Evolutionary conservation across 1,140 invertebrate species (phyloP).

Genomic region (Bombus vancouverensis): DNA sequence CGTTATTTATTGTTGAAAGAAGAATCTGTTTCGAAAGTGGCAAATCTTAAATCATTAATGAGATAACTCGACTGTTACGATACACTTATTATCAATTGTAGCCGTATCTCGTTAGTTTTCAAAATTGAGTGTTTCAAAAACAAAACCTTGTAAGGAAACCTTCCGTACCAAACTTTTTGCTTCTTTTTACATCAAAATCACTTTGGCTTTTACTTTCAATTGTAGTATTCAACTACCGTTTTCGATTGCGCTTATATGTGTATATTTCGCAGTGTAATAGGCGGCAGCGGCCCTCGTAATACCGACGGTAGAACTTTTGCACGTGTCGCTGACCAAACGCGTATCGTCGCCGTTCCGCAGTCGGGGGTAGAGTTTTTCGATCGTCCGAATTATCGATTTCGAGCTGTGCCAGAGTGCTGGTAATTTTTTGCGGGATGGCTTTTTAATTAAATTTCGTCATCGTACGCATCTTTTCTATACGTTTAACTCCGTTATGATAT

Average conservation of each 20-base stretch:
- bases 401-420: rapidly evolving
- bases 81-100: too few species aligned
- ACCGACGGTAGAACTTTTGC: conserved; percentile 12
- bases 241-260: background rate
- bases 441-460: conserved; percentile 25
- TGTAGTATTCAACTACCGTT: background rate
- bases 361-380: background rate
- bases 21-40: too few species aligned
- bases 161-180: background rate
- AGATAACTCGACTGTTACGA: too few species aligned
- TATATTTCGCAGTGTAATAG: conserved; percentile 17
- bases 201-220: background rate
- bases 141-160: too few species aligned
- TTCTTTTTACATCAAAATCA: background rate
- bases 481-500: background rate
- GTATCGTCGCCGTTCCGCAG: background rate
- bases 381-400: conserved; percentile 16
- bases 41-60: too few species aligned
- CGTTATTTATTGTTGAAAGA: too few species aligned
- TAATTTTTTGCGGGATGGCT: background rate
- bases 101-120: too few species aligned
- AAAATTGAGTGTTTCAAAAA: too few species aligned
- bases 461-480: background rate
- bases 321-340: conserved; percentile 32
- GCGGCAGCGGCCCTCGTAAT: background rate